Percentiles rank a stretch among this genome's conserved stretches.
Conservation (phyloP, 2,888 invertebrate genomes). For the Drosophila macrothrix region DNA sequence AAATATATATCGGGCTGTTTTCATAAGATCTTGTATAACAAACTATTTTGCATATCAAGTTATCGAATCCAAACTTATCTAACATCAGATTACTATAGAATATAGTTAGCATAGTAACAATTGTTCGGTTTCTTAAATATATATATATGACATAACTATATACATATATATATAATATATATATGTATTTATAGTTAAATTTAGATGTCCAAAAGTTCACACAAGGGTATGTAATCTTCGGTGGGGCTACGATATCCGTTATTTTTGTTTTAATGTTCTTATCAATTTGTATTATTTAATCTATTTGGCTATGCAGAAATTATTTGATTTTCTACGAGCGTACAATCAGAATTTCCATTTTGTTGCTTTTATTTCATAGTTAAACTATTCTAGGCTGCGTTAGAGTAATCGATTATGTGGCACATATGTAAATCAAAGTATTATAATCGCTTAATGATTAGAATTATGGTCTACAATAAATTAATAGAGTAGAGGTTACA, state of each 20-base stretch:
- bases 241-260: background rate
- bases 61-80: background rate
- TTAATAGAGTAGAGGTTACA: background rate
- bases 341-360: background rate
- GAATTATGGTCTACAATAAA: conserved; percentile 3
- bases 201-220: background rate
- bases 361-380: background rate
- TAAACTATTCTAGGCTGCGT: background rate
- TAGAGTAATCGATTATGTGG: background rate
- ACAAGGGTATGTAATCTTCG: background rate
- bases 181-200: background rate
- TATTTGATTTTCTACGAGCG: background rate
- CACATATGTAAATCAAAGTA: conserved; percentile 23
- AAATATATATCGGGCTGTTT: background rate
- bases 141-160: background rate
- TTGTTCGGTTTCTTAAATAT: background rate
- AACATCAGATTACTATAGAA: background rate
- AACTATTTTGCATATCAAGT: too few relatives aligned
- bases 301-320: background rate
- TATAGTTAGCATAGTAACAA: background rate
- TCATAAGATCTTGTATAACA: too few relatives aligned
- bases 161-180: background rate
- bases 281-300: conserved; percentile 6
- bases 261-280: background rate
- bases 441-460: conserved; percentile 26